A percentile compares a stretch with the other conserved stretches of the same genome.
Evolutionary conservation across 2,888 invertebrate species (phyloP).

Genomic region (Pteria penguin): DNA sequence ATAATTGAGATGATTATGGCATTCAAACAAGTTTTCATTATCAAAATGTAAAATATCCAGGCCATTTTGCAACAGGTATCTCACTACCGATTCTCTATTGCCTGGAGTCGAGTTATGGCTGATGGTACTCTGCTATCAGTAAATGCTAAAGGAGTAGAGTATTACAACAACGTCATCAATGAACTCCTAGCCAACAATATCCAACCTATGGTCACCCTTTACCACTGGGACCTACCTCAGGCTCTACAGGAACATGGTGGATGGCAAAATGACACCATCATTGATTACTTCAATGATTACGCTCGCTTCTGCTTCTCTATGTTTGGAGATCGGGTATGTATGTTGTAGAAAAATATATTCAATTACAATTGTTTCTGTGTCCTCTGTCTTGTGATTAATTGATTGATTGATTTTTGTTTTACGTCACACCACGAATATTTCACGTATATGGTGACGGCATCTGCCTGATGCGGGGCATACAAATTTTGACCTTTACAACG

Average conservation of each 20-base stretch:
- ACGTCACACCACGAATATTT: no score
- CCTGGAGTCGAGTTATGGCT: slow-evolving; percentile 89
- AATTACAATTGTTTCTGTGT: no score
- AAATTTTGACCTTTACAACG: no score
- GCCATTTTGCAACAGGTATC: no score
- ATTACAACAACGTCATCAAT: slow-evolving; percentile 89
- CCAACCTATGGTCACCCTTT: slow-evolving; percentile 83
- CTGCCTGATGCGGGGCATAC: no score
- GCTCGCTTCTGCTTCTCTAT: slow-evolving; percentile 76
- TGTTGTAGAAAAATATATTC: no score
- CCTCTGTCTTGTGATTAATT: no score
- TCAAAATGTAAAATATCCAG: no score
- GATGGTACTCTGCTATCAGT: slow-evolving; percentile 81
- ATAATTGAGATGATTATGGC: no score
- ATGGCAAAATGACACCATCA: slow-evolving; percentile 74
- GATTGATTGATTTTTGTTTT: no score
- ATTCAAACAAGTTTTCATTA: no score
- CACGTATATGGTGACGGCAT: no score
- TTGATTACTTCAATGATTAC: slow-evolving; percentile 79
- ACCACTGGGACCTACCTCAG: slow-evolving; percentile 80
- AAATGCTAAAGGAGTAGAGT: slow-evolving; percentile 86
- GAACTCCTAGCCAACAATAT: slow-evolving; percentile 84
- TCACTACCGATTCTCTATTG: slow-evolving; percentile 81
- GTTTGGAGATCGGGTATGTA: slow-evolving; percentile 78
- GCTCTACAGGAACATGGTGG: slow-evolving; percentile 80